Percentiles rank a stretch among this genome's conserved stretches.
Conservation (phyloP, 2,888 invertebrate genomes). For the Exocentrus adspersus region DNA sequence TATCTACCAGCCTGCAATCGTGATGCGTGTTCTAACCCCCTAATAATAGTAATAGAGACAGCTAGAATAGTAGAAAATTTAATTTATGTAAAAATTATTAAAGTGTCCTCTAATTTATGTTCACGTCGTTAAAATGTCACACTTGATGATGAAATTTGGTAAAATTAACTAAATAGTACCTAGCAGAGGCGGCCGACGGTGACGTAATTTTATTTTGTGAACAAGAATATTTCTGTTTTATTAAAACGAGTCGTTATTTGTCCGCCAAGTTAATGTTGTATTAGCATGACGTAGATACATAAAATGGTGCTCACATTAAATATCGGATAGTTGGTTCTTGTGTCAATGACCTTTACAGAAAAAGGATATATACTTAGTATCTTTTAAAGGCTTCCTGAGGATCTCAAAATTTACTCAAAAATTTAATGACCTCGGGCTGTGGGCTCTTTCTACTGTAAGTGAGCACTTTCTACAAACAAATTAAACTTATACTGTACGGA, state of each 20-base stretch:
- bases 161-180: constrained; percentile 3
- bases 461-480: too few species aligned
- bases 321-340: too few species aligned
- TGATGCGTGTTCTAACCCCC: constrained; percentile 57
- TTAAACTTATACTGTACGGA: too few species aligned
- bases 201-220: neutral
- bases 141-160: constrained; percentile 24
- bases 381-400: too few species aligned
- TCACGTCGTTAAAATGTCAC: constrained; percentile 33
- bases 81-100: constrained; percentile 39
- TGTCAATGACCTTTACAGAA: too few species aligned
- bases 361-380: too few species aligned
- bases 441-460: too few species aligned
- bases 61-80: constrained; percentile 40
- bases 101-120: constrained; percentile 36
- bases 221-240: constrained; percentile 8
- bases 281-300: neutral
- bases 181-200: neutral
- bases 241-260: neutral
- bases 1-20: constrained; percentile 62
- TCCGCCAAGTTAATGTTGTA: neutral
- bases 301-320: neutral
- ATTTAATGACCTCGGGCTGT: too few species aligned
- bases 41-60: constrained; percentile 33
- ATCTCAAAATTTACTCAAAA: too few species aligned